These are phyloP conservation scores for Microctenopoma steveboyesi DNA, from an alignment of 2,797 vertebrate species.

Conservation along the genomic window DNA sequence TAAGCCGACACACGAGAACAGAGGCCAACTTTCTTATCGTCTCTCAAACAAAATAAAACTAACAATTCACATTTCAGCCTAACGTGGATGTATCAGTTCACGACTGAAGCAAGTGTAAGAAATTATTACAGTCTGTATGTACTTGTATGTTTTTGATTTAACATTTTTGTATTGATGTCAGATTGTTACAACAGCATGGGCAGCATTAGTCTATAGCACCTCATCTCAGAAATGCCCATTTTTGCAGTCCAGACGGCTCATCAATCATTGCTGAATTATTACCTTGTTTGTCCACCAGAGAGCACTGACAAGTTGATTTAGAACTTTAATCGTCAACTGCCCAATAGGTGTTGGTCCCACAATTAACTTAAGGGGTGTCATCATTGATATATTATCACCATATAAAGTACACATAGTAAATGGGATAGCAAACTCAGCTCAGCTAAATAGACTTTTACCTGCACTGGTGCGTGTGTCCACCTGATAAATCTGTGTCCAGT, in stretches of 20 bases:
- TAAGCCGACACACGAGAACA: slow-evolving; percentile 3
- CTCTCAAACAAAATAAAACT: too few species aligned
- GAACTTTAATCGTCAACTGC: not conserved
- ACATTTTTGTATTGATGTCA: too few species aligned
- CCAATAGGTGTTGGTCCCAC: not conserved
- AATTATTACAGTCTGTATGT: too few species aligned
- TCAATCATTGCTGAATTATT: not conserved
- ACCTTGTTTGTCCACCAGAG: not conserved
- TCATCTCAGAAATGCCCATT: too few species aligned
- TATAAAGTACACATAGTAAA: too few species aligned
- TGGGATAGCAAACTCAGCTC: not conserved
- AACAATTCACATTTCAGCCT: not conserved
- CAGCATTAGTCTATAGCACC: too few species aligned
- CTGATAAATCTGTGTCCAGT: not conserved
- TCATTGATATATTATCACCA: too few species aligned
- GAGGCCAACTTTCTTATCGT: not conserved
- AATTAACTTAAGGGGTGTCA: too few species aligned
- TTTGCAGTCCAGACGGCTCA: too few species aligned
- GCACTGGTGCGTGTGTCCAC: not conserved
- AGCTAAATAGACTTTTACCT: not conserved
- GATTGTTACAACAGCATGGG: not conserved
- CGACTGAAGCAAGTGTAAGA: too few species aligned
- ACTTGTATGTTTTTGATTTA: too few species aligned
- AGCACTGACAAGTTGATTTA: not conserved
- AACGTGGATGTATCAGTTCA: too few species aligned